Evolutionary conservation across 2,797 vertebrate species (phyloP).

Genomic region (Acanthurus tractus): DNA sequence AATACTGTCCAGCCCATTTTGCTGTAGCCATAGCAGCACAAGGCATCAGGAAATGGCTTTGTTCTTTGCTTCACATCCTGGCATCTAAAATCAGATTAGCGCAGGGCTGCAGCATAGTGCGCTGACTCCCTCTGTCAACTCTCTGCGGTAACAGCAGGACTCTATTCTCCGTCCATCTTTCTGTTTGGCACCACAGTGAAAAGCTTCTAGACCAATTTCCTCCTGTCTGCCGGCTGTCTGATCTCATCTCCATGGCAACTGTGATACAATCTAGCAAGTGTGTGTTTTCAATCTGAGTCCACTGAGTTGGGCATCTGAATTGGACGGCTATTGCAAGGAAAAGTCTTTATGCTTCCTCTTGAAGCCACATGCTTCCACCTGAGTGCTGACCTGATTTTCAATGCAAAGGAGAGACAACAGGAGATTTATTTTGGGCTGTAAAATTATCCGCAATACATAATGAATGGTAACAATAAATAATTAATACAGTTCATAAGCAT

Average conservation of each 20-base stretch:
- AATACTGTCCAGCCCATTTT: constrained; percentile 20
- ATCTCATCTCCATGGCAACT: constrained; percentile 82
- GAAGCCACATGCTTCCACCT: neutral
- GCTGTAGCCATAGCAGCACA: constrained; percentile 66
- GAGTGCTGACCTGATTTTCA: neutral
- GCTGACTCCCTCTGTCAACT: constrained; percentile 78
- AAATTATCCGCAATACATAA: neutral
- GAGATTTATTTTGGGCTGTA: constrained; percentile 1
- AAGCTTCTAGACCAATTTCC: constrained; percentile 73
- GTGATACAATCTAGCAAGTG: constrained; percentile 75
- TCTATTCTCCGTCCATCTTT: constrained; percentile 52
- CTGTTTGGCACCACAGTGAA: constrained; percentile 60
- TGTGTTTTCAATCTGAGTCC: constrained; percentile 54
- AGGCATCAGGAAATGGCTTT: constrained; percentile 73
- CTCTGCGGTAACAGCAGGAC: constrained; percentile 70
- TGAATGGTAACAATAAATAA: neutral
- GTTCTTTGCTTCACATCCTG: constrained; percentile 57
- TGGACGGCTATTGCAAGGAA: constrained; percentile 36
- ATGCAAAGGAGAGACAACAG: neutral
- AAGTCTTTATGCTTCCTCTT: constrained; percentile 29
- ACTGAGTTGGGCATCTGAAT: constrained; percentile 56
- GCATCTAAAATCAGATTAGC: constrained; percentile 65
- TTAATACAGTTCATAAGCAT: neutral
- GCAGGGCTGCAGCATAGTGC: constrained; percentile 47
- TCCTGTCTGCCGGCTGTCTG: constrained; percentile 71